A percentile compares a stretch with the other conserved stretches of the same genome.
phyloP scores from a whole-genome alignment of 2,888 invertebrate species.

The Hydraecia micacea region DNA sequence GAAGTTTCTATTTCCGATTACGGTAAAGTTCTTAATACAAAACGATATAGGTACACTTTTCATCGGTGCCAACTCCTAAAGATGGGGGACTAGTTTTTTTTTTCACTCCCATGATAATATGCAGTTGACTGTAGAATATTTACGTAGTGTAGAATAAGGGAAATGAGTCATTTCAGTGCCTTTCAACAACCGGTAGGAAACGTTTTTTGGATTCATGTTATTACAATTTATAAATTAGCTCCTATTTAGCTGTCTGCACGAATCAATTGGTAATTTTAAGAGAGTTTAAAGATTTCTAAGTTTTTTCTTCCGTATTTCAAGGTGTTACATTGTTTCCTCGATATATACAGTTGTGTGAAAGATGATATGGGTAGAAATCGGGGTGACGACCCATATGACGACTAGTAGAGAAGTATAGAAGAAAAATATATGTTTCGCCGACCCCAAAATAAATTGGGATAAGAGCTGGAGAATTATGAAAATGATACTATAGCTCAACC shows the following conservation, averaged over 20 bases:
- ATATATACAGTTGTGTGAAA: not conserved
- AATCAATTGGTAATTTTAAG: constrained; percentile 7
- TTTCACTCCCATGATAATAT: no score
- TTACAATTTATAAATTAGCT: constrained; percentile 19
- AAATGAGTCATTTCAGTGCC: constrained; percentile 40
- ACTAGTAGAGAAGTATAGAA: not conserved
- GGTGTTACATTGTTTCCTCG: not conserved
- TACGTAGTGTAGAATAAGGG: constrained; percentile 10
- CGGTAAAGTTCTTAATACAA: no score
- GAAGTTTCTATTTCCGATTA: no score
- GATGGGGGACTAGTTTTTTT: no score
- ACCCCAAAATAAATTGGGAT: no score
- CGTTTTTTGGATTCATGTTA: constrained; percentile 4
- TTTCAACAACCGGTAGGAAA: constrained; percentile 21
- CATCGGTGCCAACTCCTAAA: no score
- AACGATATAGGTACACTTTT: no score
- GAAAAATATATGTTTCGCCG: not conserved
- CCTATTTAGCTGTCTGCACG: constrained; percentile 16
- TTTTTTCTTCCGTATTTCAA: not conserved
- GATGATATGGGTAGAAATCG: not conserved
- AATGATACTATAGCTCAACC: not conserved
- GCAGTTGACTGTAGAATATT: constrained; percentile 1
- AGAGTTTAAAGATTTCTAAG: not conserved
- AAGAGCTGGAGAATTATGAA: no score
- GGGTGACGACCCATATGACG: not conserved